Evolutionary conservation across 2,797 vertebrate genomes (phyloP), one percentile per base, ranked within the genome.

Genomic region (Xenentodon cancila): DNA sequence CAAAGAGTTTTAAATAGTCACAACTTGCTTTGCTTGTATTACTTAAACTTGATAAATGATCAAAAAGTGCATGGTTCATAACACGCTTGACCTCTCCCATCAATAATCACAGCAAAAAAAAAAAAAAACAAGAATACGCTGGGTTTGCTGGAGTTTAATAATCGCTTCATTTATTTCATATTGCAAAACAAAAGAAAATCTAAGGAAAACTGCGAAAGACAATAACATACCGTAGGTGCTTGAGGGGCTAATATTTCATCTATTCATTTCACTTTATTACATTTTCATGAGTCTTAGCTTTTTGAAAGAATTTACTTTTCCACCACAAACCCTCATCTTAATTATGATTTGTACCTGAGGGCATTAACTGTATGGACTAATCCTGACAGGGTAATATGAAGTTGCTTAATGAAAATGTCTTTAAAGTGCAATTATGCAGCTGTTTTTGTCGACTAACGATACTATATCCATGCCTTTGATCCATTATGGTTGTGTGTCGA

Each of bases 261-360:
- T 63, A 64, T 65, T 70, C 48, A 70, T 80, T 81, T 61, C 9
- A 65, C 57, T 71, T 74, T 59, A 80, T 78, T 53, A 64, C 27
- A 60, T 18, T 75, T 84, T 77, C 50, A 77, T 73, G 52, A 79
- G 59, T 25, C 60, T 67, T 49, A 70, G 73, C 53, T 40, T 74
- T 81, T 75, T 68, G 53, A 62, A 63, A 58, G 70, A 77, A 82
- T 54, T 53, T 45, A 54, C 49, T 54, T 66, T 44, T 49, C 8
- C 50, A 77, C 54, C 27, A 77, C 17, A 63, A 68, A 79, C 58
- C 52, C 43, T 77, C 49, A 75, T 76, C 68, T 69, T 72, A 75
- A 84, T 82, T 71, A 79, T 46, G 58, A 74, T 77, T 80, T 71
- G 30, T 79, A 79, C 78, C 77, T 77, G 43, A 59, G 69, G 73